Conservation (phyloP, 2,888 invertebrate genomes). For the Buathra laborator region DNA sequence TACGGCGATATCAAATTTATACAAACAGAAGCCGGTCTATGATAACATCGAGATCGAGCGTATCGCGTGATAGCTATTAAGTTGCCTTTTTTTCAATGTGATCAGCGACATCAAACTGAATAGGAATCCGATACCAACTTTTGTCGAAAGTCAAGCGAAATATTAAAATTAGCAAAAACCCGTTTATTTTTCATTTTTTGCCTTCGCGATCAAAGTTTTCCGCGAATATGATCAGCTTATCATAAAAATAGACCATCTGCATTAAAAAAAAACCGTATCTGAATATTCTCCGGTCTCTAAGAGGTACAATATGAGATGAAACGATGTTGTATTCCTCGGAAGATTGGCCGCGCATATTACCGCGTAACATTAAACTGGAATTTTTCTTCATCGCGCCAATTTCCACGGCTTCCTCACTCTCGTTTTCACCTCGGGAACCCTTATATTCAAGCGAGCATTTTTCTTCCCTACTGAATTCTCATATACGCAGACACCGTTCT, state of each 20-base stretch:
- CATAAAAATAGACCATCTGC: background rate
- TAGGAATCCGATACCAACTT: no score
- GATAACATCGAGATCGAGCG: background rate
- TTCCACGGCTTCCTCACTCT: constrained; percentile 50
- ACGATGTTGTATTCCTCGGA: constrained; percentile 15
- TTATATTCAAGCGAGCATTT: constrained; percentile 30
- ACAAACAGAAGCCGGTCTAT: background rate
- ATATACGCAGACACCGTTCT: constrained; percentile 21
- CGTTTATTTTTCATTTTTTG: no score
- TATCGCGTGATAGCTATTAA: background rate
- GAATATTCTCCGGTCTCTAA: background rate
- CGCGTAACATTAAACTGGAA: constrained; percentile 43
- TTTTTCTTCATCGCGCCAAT: constrained; percentile 63
- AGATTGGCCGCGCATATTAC: constrained; percentile 45
- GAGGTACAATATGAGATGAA: constrained; percentile 12
- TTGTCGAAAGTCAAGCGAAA: no score
- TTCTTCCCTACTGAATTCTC: constrained; percentile 50
- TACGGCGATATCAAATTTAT: constrained; percentile 20
- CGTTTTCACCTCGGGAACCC: constrained; percentile 13
- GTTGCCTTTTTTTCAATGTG: background rate
- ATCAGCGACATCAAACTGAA: no score
- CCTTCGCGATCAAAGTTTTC: background rate
- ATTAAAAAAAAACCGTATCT: background rate
- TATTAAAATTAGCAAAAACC: background rate
- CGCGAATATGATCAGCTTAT: background rate